phyloP scores from a whole-genome alignment of 2,113 vertebrate species.

The Gymnarchus niloticus region DNA sequence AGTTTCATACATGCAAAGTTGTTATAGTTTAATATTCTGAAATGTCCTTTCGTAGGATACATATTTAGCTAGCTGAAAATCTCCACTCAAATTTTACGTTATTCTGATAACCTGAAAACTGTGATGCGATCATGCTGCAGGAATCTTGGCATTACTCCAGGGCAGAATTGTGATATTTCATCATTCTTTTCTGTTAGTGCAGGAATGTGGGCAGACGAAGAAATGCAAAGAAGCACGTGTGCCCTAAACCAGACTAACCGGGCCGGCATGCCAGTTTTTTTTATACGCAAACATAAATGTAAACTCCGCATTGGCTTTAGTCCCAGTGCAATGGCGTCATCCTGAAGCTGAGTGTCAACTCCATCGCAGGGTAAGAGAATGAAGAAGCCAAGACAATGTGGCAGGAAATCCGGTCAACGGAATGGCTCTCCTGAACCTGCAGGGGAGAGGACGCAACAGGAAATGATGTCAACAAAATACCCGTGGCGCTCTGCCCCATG shows the following conservation, averaged over 20 bases:
- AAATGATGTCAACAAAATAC: slow-evolving; percentile 46
- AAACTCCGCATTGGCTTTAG: neutral
- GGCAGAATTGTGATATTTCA: neutral
- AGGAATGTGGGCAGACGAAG: neutral
- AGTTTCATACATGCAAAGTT: neutral
- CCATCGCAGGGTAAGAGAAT: slow-evolving; percentile 28
- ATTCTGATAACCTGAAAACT: neutral
- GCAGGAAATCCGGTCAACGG: slow-evolving; percentile 24
- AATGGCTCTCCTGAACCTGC: neutral
- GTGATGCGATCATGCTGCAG: neutral
- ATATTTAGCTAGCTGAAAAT: neutral
- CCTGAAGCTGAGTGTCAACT: neutral
- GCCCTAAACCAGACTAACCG: neutral
- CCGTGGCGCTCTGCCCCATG: slow-evolving; percentile 51
- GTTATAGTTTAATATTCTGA: neutral
- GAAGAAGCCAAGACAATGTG: slow-evolving; percentile 14
- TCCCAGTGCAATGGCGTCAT: neutral
- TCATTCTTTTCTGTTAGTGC: neutral
- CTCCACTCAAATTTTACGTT: neutral
- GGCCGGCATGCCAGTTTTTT: neutral
- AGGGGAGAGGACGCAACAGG: slow-evolving; percentile 42
- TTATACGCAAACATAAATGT: neutral
- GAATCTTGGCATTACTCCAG: neutral
- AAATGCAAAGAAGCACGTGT: neutral
- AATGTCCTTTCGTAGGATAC: too few relatives aligned